A percentile compares a stretch with the other conserved stretches of the same genome.
Conservation (phyloP, 2,888 invertebrate species). For the Barypeithes pellucidus region DNA sequence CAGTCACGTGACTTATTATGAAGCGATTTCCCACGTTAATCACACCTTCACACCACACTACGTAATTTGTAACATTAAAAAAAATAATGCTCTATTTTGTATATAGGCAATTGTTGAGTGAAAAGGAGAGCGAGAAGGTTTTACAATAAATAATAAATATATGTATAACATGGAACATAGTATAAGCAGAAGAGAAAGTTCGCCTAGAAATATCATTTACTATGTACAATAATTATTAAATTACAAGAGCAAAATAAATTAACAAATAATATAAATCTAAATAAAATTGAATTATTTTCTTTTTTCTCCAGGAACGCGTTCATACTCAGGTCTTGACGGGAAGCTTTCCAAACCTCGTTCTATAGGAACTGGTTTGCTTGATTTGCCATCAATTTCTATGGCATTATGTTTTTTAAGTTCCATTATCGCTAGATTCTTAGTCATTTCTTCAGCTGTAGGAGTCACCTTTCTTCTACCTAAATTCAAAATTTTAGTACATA, state of each 20-base stretch:
- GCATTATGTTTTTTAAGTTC: slow-evolving; percentile 85
- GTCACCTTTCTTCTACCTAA: slow-evolving; percentile 72
- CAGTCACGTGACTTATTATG: background rate
- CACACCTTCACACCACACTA: background rate
- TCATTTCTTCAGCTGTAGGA: slow-evolving; percentile 83
- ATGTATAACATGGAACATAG: too few species aligned
- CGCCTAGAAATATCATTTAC: too few species aligned
- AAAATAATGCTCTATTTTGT: too few species aligned
- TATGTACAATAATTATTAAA: slow-evolving; percentile 8
- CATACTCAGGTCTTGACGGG: slow-evolving; percentile 72
- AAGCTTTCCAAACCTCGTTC: slow-evolving; percentile 69
- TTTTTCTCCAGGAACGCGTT: slow-evolving; percentile 70
- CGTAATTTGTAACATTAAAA: too few species aligned
- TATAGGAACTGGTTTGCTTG: slow-evolving; percentile 71
- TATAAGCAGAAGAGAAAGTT: too few species aligned
- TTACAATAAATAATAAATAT: too few species aligned
- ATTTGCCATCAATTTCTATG: slow-evolving; percentile 77
- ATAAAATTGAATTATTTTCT: background rate
- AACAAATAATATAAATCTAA: slow-evolving; percentile 5
- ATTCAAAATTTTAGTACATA: background rate
- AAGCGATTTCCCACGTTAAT: background rate
- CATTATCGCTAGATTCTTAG: slow-evolving; percentile 80
- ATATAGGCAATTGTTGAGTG: too few species aligned
- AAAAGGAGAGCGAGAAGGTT: too few species aligned
- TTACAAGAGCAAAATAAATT: background rate